A percentile compares a stretch with the other conserved stretches of the same genome.
Conservation (phyloP, 1,140 invertebrate genomes). For the Mactra quadrangularis region DNA sequence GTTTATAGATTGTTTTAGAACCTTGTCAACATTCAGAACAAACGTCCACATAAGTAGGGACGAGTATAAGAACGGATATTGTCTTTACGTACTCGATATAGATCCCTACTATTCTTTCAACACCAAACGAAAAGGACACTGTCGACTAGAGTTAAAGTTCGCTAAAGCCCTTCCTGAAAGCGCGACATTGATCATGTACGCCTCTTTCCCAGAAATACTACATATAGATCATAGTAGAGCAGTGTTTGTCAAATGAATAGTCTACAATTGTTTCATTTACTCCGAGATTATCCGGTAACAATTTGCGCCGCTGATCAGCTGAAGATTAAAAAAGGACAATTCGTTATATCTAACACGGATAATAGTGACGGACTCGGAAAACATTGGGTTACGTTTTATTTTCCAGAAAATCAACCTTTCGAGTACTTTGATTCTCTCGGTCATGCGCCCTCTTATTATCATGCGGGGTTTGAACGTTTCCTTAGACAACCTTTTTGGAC, state of each 20-base stretch:
- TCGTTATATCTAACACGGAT: conserved; percentile 19
- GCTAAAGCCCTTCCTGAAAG: too few species aligned
- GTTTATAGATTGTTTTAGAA: too few species aligned
- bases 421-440: conserved; percentile 25
- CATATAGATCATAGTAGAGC: too few species aligned
- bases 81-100: too few species aligned
- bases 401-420: neutral
- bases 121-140: too few species aligned
- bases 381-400: conserved; percentile 9
- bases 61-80: too few species aligned
- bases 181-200: too few species aligned
- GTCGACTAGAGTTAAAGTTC: too few species aligned
- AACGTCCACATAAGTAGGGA: too few species aligned
- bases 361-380: conserved; percentile 18
- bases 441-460: neutral
- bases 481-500: neutral
- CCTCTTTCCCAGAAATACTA: too few species aligned
- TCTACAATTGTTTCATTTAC: neutral
- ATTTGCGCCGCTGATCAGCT: neutral
- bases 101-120: too few species aligned
- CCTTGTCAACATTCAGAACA: too few species aligned
- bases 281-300: neutral
- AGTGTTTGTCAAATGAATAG: neutral
- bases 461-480: neutral
- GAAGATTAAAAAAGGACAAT: neutral